These are phyloP conservation scores for Hyperopisus bebe DNA, from an alignment of 2,113 vertebrate genomes.

Conservation along the genomic window DNA sequence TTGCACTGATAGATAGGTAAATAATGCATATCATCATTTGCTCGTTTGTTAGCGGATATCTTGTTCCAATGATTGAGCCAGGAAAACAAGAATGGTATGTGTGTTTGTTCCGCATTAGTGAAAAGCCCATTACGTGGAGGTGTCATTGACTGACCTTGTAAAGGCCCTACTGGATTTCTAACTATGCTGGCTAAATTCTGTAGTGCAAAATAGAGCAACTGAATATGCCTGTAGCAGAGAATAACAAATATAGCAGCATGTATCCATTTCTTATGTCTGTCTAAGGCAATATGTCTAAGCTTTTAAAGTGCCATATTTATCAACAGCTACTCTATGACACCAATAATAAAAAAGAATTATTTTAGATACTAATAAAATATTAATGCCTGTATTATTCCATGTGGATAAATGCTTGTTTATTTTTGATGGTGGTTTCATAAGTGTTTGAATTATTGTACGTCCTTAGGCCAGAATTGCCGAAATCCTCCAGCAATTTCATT, in stretches of 20 bases:
- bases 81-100: slow-evolving; percentile 26
- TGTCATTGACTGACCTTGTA: slow-evolving; percentile 12
- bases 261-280: not conserved
- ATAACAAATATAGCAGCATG: not conserved
- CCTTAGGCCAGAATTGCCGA: not conserved
- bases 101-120: slow-evolving; percentile 32
- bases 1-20: slow-evolving; percentile 5
- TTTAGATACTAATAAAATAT: not conserved
- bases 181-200: not conserved
- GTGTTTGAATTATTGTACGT: not conserved
- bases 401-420: not conserved
- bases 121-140: slow-evolving; percentile 33
- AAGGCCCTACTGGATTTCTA: not conserved
- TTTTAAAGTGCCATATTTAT: not conserved
- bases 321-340: not conserved
- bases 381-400: not conserved
- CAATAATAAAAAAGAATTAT: not conserved
- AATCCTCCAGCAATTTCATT: slow-evolving; percentile 21
- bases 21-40: slow-evolving; percentile 7
- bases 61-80: slow-evolving; percentile 22
- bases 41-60: slow-evolving; percentile 12
- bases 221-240: not conserved
- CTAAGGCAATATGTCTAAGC: not conserved
- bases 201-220: not conserved
- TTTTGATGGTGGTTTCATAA: not conserved